These are phyloP conservation scores for Danio albolineatus DNA, from an alignment of 2,797 vertebrate genomes.

Conservation along the genomic window DNA sequence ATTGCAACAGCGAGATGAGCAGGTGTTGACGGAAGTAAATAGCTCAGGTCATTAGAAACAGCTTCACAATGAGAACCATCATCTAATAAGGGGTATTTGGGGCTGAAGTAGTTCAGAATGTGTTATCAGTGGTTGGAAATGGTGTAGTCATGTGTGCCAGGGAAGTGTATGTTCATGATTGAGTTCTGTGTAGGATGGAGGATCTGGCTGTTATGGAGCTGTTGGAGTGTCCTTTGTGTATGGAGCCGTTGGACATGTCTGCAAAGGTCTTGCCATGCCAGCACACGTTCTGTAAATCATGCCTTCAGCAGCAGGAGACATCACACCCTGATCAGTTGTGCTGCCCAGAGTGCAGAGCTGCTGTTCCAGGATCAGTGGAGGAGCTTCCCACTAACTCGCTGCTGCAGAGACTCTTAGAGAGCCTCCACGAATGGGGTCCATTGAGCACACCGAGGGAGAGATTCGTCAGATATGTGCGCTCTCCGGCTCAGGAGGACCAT, in stretches of 20 bases:
- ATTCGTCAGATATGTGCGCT: conserved; percentile 67
- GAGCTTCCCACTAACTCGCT: conserved; percentile 88
- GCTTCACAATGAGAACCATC: neutral
- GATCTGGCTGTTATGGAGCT: conserved; percentile 83
- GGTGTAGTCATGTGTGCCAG: neutral
- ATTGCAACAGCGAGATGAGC: neutral
- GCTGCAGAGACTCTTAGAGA: conserved; percentile 86
- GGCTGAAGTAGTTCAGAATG: neutral
- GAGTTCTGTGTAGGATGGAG: conserved; percentile 79
- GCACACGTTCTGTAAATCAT: conserved; percentile 92
- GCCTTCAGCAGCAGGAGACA: conserved; percentile 85
- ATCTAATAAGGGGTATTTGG: neutral
- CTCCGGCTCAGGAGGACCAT: conserved; percentile 70
- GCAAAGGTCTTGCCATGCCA: conserved; percentile 94
- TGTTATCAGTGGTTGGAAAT: neutral
- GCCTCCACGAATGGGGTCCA: conserved; percentile 69
- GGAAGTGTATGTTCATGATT: neutral
- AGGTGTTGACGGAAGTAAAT: conserved; percentile 32
- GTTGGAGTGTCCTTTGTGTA: conserved; percentile 91
- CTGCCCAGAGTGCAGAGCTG: conserved; percentile 88
- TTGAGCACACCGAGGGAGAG: conserved; percentile 56
- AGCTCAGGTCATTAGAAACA: neutral
- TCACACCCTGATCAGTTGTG: conserved; percentile 79
- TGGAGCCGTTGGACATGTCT: conserved; percentile 85
- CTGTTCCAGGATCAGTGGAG: conserved; percentile 82